These are phyloP conservation scores for Orthosia incerta DNA, from an alignment of 2,888 invertebrate genomes.

Conservation along the genomic window DNA sequence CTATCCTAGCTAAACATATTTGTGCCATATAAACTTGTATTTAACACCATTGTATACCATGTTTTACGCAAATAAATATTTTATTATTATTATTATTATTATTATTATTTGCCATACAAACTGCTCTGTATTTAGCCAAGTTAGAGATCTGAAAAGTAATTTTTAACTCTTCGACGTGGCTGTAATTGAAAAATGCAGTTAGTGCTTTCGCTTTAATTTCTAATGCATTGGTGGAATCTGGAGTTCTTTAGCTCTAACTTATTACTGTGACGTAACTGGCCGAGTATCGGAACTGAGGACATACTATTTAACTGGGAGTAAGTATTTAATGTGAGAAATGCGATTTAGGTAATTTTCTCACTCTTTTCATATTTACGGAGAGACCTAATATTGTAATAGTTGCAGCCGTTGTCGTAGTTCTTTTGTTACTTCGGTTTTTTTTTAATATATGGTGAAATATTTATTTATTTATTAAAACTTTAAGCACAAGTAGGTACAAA, in stretches of 20 bases:
- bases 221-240: constrained; percentile 68
- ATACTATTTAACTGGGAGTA: constrained; percentile 37
- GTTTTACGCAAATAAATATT: too few species aligned
- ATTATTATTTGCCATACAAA: not conserved
- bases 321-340: constrained; percentile 33
- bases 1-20: too few species aligned
- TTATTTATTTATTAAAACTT: too few species aligned
- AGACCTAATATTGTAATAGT: constrained; percentile 14
- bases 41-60: too few species aligned
- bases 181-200: constrained; percentile 78
- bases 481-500: too few species aligned
- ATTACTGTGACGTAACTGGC: constrained; percentile 29
- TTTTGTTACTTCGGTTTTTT: not conserved
- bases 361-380: constrained; percentile 6
- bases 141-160: constrained; percentile 28
- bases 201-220: constrained; percentile 75
- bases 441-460: too few species aligned
- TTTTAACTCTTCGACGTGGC: constrained; percentile 67
- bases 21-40: too few species aligned
- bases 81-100: too few species aligned
- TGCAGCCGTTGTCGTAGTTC: not conserved
- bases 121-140: constrained; percentile 10
- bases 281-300: constrained; percentile 38
- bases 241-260: constrained; percentile 54
- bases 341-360: constrained; percentile 4